Conservation (phyloP, 1,140 invertebrate species). For the Battus philenor region DNA sequence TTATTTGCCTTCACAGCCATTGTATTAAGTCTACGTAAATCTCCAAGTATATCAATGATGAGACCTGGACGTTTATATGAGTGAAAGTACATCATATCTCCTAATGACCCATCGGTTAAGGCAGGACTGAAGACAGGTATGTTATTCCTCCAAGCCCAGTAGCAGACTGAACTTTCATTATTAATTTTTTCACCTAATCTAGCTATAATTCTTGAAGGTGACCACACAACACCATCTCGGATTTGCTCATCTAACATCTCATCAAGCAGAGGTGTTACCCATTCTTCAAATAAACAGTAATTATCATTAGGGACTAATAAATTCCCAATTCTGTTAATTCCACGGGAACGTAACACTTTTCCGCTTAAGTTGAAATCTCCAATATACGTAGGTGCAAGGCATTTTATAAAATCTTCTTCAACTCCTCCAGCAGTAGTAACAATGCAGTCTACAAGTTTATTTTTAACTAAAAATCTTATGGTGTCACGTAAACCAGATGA, state of each 20-base stretch:
- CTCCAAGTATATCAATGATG: conserved; percentile 95
- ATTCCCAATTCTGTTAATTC: conserved; percentile 98
- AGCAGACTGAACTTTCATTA: conserved; percentile 95
- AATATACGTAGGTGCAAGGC: conserved; percentile 94
- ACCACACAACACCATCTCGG: conserved; percentile 87
- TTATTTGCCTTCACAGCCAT: conserved; percentile 96
- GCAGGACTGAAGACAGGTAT: conserved; percentile 99
- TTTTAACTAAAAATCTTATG: conserved; percentile 92
- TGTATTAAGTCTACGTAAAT: conserved; percentile 92
- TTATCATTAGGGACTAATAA: conserved; percentile 98
- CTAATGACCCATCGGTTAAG: conserved; percentile 97
- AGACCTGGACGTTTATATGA: conserved; percentile 95
- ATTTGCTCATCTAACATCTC: conserved; percentile 94
- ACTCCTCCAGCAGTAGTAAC: conserved; percentile 98
- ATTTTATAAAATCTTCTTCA: conserved; percentile 99
- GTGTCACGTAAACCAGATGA: conserved; percentile 96
- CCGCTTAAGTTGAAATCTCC: conserved; percentile 94
- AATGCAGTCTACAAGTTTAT: conserved; percentile 92
- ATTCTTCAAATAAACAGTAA: conserved; percentile 99
- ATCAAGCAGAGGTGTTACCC: conserved; percentile 96
- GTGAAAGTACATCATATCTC: conserved; percentile 99
- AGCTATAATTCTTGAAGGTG: conserved; percentile 84
- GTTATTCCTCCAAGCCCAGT: conserved; percentile 98
- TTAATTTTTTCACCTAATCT: conserved; percentile 93
- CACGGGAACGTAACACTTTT: conserved; percentile 85